These are phyloP conservation scores for Hyphantria cunea DNA, from an alignment of 1,140 invertebrate species.

Conservation along the genomic window DNA sequence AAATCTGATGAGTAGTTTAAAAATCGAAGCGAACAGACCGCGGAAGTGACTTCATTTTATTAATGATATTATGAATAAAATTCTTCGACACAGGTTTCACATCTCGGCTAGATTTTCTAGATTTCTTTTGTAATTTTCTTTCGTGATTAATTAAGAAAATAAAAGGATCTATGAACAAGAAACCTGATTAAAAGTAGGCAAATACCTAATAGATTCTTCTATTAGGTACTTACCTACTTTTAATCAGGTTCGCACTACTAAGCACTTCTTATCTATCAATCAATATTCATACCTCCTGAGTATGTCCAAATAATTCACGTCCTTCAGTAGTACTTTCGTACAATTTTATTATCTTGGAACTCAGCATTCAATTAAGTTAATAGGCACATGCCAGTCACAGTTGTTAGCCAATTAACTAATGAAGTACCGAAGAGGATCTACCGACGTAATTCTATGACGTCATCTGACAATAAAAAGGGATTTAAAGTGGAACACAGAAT, in stretches of 20 bases:
- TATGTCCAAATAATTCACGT: neutral
- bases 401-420: slow-evolving; percentile 46
- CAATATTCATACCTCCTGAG: neutral
- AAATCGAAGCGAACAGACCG: too few relatives aligned
- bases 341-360: slow-evolving; percentile 26
- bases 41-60: too few relatives aligned
- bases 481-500: slow-evolving; percentile 27
- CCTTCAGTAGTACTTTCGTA: slow-evolving; percentile 20
- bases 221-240: neutral
- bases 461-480: slow-evolving; percentile 15
- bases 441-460: slow-evolving; percentile 25
- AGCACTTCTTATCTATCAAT: neutral
- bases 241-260: too few relatives aligned
- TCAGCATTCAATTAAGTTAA: slow-evolving; percentile 41
- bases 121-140: too few relatives aligned
- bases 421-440: slow-evolving; percentile 27
- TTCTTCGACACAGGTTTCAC: too few relatives aligned
- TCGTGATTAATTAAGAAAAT: too few relatives aligned
- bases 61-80: too few relatives aligned
- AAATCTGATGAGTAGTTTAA: too few relatives aligned
- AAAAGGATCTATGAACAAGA: too few relatives aligned
- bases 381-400: slow-evolving; percentile 30
- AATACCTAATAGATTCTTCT: too few relatives aligned
- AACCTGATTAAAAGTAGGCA: neutral
- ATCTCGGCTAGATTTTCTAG: too few relatives aligned